Conservation (phyloP, 1,140 invertebrate species). For the Drosophila trapezifrons region DNA sequence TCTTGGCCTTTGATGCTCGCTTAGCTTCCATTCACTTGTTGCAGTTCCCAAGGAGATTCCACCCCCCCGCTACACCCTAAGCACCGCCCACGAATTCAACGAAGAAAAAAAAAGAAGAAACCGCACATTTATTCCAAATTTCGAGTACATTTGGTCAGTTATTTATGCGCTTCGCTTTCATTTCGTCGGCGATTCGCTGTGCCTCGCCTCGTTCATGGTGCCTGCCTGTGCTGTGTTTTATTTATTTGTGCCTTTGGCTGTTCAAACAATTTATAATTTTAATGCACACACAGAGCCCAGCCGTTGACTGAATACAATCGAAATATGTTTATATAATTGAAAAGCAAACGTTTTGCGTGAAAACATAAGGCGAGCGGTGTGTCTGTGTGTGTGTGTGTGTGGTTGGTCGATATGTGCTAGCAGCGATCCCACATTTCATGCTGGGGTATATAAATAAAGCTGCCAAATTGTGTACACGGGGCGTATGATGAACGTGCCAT, state of each 20-base stretch:
- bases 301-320: conserved; percentile 74
- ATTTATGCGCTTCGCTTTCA: conserved; percentile 64
- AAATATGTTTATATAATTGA: conserved; percentile 82
- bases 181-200: conserved; percentile 21
- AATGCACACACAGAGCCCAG: conserved; percentile 65
- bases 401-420: conserved; percentile 18
- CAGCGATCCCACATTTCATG: conserved; percentile 31
- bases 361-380: conserved; percentile 62
- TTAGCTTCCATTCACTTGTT: conserved; percentile 79
- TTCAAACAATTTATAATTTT: conserved; percentile 80
- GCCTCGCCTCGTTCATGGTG: conserved; percentile 12
- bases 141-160: conserved; percentile 66
- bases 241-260: conserved; percentile 64
- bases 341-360: conserved; percentile 70
- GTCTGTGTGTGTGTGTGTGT: not conserved
- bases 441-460: conserved; percentile 71
- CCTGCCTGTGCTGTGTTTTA: conserved; percentile 37
- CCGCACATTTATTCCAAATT: conserved; percentile 47
- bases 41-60: conserved; percentile 51
- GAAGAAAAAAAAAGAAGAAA: conserved; percentile 6
- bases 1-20: conserved; percentile 64
- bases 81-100: conserved; percentile 2
- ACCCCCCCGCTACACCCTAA: not conserved
- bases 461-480: conserved; percentile 76
- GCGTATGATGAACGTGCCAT: conserved; percentile 81